Percentiles rank a stretch among this genome's conserved stretches.
Conservation (phyloP, 2,888 invertebrate species). For the Caradrina kadenii region DNA sequence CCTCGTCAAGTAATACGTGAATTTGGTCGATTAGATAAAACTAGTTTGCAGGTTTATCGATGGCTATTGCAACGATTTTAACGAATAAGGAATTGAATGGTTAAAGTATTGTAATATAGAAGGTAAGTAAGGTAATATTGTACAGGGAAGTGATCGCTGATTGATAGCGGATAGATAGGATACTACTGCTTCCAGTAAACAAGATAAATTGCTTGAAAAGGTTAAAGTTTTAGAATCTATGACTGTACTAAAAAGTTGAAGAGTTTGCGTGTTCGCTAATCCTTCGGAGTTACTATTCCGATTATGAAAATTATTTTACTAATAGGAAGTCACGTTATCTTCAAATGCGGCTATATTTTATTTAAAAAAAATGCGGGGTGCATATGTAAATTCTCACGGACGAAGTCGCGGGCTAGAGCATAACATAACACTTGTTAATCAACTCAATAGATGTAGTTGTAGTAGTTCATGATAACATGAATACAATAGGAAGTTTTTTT, state of each 20-base stretch:
- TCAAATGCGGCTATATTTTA: too few relatives aligned
- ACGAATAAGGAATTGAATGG: conserved; percentile 40
- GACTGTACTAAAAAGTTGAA: too few relatives aligned
- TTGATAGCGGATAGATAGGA: conserved; percentile 19
- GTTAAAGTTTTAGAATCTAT: conserved; percentile 7
- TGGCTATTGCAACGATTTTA: conserved; percentile 48
- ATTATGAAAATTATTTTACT: too few relatives aligned
- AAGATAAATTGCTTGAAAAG: conserved; percentile 15
- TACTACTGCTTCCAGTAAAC: conserved; percentile 11
- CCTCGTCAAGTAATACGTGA: conserved; percentile 66
- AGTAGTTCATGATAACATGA: background rate
- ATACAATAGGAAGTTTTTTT: background rate
- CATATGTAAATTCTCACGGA: too few relatives aligned
- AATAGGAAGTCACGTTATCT: too few relatives aligned
- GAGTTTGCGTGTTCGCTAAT: too few relatives aligned
- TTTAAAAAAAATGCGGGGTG: too few relatives aligned
- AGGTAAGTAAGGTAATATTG: conserved; percentile 42
- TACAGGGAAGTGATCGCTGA: conserved; percentile 18
- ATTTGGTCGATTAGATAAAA: conserved; percentile 65
- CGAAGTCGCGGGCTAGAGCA: too few relatives aligned
- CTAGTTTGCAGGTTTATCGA: conserved; percentile 57
- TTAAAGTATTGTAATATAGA: conserved; percentile 33
- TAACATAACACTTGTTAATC: background rate
- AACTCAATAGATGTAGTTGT: background rate
- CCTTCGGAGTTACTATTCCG: too few relatives aligned